A percentile compares a stretch with the other conserved stretches of the same genome.
Evolutionary conservation across 2,113 vertebrate genomes (phyloP).

Genomic region (Pseudorectes ferrugineus): DNA sequence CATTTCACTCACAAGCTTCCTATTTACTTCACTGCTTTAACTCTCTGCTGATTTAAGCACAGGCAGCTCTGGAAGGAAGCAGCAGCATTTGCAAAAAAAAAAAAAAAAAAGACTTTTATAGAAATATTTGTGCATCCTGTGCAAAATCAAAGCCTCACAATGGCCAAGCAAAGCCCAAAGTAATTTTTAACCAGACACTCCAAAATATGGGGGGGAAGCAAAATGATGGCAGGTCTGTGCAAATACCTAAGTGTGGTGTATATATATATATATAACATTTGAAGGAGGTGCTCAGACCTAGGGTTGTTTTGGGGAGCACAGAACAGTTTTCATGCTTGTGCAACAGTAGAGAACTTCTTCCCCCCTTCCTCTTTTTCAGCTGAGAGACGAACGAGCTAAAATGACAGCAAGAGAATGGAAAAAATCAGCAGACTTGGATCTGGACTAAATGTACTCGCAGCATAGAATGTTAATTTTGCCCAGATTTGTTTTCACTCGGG

Average conservation of each 20-base stretch:
- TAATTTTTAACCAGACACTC: neutral
- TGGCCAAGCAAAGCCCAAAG: neutral
- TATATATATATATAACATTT: neutral
- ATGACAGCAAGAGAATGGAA: slow-evolving; percentile 28
- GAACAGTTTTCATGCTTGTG: neutral
- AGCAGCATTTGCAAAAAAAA: neutral
- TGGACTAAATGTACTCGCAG: slow-evolving; percentile 9
- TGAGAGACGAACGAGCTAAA: neutral
- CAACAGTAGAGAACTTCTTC: neutral
- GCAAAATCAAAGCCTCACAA: neutral
- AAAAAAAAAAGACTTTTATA: neutral
- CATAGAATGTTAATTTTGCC: slow-evolving; percentile 38
- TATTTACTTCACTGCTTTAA: neutral
- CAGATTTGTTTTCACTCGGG: slow-evolving; percentile 25
- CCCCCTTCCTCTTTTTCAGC: neutral
- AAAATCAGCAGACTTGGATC: slow-evolving; percentile 29
- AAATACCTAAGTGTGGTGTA: neutral
- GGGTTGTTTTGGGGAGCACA: neutral
- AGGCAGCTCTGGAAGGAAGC: neutral
- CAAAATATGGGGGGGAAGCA: neutral
- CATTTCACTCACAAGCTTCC: neutral
- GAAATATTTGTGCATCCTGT: neutral
- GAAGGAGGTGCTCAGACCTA: neutral
- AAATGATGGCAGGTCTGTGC: neutral
- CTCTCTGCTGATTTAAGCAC: neutral